Conservation (phyloP, 2,888 invertebrate genomes). For the Dynastes tityus region DNA sequence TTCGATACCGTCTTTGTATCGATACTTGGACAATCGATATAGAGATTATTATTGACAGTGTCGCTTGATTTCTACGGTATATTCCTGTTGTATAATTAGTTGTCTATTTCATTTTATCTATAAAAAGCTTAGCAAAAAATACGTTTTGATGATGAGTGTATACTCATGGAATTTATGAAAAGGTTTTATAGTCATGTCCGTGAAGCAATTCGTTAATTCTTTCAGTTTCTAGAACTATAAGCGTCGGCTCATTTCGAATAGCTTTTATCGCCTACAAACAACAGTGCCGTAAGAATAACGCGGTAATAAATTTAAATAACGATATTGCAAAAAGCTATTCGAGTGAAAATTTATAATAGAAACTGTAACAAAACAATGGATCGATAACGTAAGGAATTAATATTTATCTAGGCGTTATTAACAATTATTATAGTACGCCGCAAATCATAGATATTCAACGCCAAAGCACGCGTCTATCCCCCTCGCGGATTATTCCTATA, state of each 20-base stretch:
- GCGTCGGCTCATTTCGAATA: conserved; percentile 22
- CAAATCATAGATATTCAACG: conserved; percentile 54
- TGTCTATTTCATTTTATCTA: too few species aligned
- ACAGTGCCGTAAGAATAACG: conserved; percentile 20
- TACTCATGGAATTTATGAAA: background rate
- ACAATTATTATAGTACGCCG: conserved; percentile 39
- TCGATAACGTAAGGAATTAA: conserved; percentile 46
- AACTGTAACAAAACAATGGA: conserved; percentile 48
- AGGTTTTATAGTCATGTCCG: conserved; percentile 15
- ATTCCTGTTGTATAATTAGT: too few species aligned
- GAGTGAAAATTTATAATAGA: conserved; percentile 38
- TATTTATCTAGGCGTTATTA: conserved; percentile 47
- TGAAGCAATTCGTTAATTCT: conserved; percentile 23
- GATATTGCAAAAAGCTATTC: conserved; percentile 40
- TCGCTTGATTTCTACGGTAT: too few species aligned
- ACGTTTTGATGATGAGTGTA: background rate
- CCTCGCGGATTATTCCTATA: conserved; percentile 55
- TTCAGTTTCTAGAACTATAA: conserved; percentile 31
- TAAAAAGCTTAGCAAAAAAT: background rate
- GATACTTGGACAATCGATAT: too few species aligned
- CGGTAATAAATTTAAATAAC: conserved; percentile 32
- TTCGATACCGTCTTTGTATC: too few species aligned
- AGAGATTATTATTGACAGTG: too few species aligned
- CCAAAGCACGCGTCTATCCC: background rate
- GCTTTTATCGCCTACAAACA: conserved; percentile 41